These are phyloP conservation scores for Sebastes wilsoni DNA, from an alignment of 2,797 vertebrate genomes.

Conservation along the genomic window DNA sequence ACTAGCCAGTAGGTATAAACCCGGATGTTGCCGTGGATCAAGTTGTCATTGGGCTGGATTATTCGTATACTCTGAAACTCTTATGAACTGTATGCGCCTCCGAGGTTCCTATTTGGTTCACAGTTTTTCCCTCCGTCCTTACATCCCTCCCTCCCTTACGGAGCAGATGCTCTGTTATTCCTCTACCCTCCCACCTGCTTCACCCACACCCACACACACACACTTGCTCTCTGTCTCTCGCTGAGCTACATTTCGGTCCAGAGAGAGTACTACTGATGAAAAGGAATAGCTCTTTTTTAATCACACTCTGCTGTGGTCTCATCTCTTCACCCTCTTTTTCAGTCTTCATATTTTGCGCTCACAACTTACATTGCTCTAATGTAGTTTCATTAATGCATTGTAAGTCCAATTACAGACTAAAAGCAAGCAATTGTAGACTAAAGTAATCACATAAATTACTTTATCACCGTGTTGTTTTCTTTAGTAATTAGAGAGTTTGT, in stretches of 20 bases:
- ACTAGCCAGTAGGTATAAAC: background rate
- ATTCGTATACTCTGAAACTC: constrained; percentile 41
- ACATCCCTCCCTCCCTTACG: constrained; percentile 19
- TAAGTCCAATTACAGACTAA: background rate
- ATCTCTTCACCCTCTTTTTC: constrained; percentile 31
- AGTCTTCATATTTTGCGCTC: constrained; percentile 1
- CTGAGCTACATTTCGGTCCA: constrained; percentile 49
- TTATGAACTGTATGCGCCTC: constrained; percentile 24
- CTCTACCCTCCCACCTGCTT: constrained; percentile 75
- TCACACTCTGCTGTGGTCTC: constrained; percentile 45
- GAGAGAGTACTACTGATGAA: constrained; percentile 56
- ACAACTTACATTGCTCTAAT: constrained; percentile 15
- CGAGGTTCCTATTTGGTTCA: constrained; percentile 26
- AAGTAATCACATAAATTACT: background rate
- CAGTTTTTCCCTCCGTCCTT: constrained; percentile 30
- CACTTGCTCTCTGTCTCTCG: constrained; percentile 65
- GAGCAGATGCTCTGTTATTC: constrained; percentile 76
- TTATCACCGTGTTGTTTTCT: constrained; percentile 6
- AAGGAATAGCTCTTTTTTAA: constrained; percentile 62
- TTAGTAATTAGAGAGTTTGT: constrained; percentile 15
- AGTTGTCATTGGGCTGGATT: constrained; percentile 26
- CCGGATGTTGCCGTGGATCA: constrained; percentile 28
- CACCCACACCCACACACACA: constrained; percentile 72
- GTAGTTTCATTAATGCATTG: constrained; percentile 24
- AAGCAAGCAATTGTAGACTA: background rate